Evolutionary conservation across 2,113 vertebrate genomes (phyloP), one percentile per base, ranked within the genome.

Genomic region (Martes martes): DNA sequence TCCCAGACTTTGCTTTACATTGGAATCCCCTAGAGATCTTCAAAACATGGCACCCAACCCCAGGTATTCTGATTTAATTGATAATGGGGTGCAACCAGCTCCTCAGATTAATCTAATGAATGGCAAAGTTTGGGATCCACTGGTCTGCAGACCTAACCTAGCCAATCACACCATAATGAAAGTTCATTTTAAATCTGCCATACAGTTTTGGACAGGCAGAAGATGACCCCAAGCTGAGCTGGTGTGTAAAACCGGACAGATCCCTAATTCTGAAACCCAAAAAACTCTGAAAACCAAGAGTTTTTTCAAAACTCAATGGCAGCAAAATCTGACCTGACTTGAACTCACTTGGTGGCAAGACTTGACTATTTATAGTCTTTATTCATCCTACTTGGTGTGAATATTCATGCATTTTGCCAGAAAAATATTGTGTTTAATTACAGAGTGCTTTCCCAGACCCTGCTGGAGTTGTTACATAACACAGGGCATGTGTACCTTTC

Each of bases 341-440:
- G 92, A 92, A 88, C 78, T 96, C 74, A 71, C 14, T 61, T 73
- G 61, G 71, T 95, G 31, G 42, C 52, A 74, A 95, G 45, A 76
- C 21, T 47, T 4, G 2, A 59, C 87, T 96, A 61, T 84, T 94
- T 92, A 76, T 59, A 95, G 74, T n/a, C 71, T 96, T 80, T 80
- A 50, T 83, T 90, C 74, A 83, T 81, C 57, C 82, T 69, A 65
- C 57, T 88, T 74, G 83, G 69, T 74, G 84, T 90, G 91, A 94
- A 88, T 94, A 87, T 84, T 67, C 94, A 95, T 78, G 42, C 6
- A 21, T 90, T 96, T 95, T 95, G 69, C 91, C 83, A 94, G 80
- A 88, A 91, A 98, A 95, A 92, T 97, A 95, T 94, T 94, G 88
- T 96, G 92, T 95, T 96, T 97, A 96, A 98, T 97, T 91, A 94